phyloP scores from a whole-genome alignment of 2,888 invertebrate species.

The Meghimatium bilineatum region DNA sequence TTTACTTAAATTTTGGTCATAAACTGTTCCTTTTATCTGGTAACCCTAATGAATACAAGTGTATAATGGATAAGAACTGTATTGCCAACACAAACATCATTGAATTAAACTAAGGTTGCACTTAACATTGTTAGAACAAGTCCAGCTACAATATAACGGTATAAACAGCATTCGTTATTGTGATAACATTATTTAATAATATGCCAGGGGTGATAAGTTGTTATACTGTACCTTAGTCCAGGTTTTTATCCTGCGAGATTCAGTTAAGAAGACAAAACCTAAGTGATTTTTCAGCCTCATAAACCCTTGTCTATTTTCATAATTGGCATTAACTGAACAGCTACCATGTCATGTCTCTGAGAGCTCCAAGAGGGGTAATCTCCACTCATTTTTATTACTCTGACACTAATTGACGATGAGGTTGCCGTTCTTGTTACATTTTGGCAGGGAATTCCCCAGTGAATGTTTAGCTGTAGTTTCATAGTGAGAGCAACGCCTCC shows the following conservation, averaged over 20 bases:
- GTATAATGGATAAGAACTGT: too few relatives aligned
- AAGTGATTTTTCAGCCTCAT: neutral
- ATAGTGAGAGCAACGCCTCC: neutral
- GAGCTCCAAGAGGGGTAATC: neutral
- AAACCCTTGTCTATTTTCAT: neutral
- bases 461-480: constrained; percentile 22
- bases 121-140: too few relatives aligned
- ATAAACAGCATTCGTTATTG: too few relatives aligned
- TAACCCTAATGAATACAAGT: too few relatives aligned
- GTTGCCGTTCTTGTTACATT: constrained; percentile 24
- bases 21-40: too few relatives aligned
- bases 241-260: neutral
- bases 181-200: too few relatives aligned
- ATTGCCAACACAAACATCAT: too few relatives aligned
- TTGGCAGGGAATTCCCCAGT: constrained; percentile 9
- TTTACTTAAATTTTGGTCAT: too few relatives aligned
- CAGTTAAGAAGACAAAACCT: neutral
- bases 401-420: constrained; percentile 25
- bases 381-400: constrained; percentile 13
- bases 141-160: too few relatives aligned
- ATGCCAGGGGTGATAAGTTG: too few relatives aligned
- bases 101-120: too few relatives aligned
- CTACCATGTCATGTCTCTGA: neutral
- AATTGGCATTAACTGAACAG: neutral
- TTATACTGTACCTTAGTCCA: neutral